A percentile compares a stretch with the other conserved stretches of the same genome.
Evolutionary conservation across 1,140 invertebrate genomes (phyloP).

Genomic region (Pogonus chalceus): DNA sequence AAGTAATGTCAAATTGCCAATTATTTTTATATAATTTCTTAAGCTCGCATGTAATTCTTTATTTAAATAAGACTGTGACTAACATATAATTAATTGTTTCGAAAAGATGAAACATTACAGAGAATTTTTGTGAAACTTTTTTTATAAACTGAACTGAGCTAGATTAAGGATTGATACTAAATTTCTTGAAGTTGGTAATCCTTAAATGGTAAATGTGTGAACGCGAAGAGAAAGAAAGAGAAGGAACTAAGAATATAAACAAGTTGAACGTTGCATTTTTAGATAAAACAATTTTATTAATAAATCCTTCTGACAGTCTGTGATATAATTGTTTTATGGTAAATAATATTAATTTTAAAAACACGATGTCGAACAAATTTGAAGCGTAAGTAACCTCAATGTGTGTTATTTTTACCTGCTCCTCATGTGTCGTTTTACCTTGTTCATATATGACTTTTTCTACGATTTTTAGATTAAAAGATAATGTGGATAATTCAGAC

Average conservation of each 20-base stretch:
- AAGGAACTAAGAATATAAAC: slow-evolving; percentile 3
- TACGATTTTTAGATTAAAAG: slow-evolving; percentile 39
- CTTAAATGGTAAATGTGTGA: too few relatives aligned
- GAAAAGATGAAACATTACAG: too few relatives aligned
- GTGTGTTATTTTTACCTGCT: slow-evolving; percentile 10
- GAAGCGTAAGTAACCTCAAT: slow-evolving; percentile 43
- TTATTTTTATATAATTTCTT: too few relatives aligned
- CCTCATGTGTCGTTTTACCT: slow-evolving; percentile 11
- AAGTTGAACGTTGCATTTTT: slow-evolving; percentile 2
- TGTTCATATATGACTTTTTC: slow-evolving; percentile 14
- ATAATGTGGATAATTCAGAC: slow-evolving; percentile 39
- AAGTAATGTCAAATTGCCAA: too few relatives aligned
- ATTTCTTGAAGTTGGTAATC: too few relatives aligned
- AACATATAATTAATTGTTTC: too few relatives aligned
- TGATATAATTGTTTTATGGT: slow-evolving; percentile 26
- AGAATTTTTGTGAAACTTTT: too few relatives aligned
- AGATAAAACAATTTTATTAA: neutral
- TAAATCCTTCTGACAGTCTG: slow-evolving; percentile 14
- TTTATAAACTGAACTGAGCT: too few relatives aligned
- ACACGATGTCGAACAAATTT: slow-evolving; percentile 52
- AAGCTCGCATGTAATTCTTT: too few relatives aligned
- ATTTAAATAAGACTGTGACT: too few relatives aligned
- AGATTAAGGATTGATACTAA: too few relatives aligned
- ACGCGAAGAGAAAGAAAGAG: too few relatives aligned
- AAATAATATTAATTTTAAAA: slow-evolving; percentile 12